Conservation (phyloP, 2,888 invertebrate species). For the Rhorus exstirpatorius region DNA sequence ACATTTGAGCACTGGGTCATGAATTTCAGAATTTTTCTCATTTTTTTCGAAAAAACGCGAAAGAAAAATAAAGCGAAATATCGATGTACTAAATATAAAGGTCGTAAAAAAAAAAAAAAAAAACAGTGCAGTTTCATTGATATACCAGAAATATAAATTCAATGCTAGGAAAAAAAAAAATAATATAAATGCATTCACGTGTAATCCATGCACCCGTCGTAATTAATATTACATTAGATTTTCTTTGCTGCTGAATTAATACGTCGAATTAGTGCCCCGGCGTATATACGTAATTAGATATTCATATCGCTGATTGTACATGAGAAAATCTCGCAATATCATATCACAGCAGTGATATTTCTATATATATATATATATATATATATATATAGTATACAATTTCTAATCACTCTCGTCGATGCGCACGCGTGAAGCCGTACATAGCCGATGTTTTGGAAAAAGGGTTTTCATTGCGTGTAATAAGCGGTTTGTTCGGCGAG, state of each 20-base stretch:
- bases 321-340: slow-evolving; percentile 23
- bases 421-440: slow-evolving; percentile 38
- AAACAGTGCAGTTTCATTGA: too few species aligned
- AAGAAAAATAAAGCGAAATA: too few species aligned
- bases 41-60: too few species aligned
- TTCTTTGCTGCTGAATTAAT: slow-evolving; percentile 2
- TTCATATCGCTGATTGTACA: slow-evolving; percentile 20
- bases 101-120: too few species aligned
- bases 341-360: background rate
- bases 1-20: too few species aligned
- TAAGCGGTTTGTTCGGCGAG: slow-evolving; percentile 39
- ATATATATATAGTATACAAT: slow-evolving; percentile 6
- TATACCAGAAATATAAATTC: background rate
- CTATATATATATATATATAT: background rate
- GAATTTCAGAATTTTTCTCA: too few species aligned
- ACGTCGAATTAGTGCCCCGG: slow-evolving; percentile 3
- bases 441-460: too few species aligned
- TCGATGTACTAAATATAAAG: background rate
- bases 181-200: background rate
- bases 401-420: slow-evolving; percentile 43
- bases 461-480: slow-evolving; percentile 51
- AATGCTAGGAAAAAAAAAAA: background rate
- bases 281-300: slow-evolving; percentile 30
- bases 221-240: slow-evolving; percentile 20
- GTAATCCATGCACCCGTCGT: background rate